Percentiles rank a stretch among this genome's conserved stretches.
Evolutionary conservation across 2,113 vertebrate species (phyloP).

Genomic region (Trichomycterus rosablanca): DNA sequence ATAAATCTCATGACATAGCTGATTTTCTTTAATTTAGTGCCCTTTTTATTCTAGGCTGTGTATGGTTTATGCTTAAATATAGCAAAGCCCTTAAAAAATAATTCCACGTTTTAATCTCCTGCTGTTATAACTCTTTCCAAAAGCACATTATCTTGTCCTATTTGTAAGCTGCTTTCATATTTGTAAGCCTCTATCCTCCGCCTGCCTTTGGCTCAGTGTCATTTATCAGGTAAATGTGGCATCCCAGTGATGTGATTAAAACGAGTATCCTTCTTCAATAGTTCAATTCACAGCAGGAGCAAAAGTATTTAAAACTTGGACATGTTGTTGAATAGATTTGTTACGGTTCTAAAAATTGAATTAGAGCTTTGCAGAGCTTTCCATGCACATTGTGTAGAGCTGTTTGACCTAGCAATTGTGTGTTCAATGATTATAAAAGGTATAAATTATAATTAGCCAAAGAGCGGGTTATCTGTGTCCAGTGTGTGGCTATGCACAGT

Average conservation of each 20-base stretch:
- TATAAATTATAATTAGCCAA: constrained; percentile 11
- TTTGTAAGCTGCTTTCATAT: too few relatives aligned
- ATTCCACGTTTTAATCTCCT: not conserved
- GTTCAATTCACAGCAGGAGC: constrained; percentile 14
- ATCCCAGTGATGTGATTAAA: constrained; percentile 13
- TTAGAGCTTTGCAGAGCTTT: not conserved
- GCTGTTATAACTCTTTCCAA: not conserved
- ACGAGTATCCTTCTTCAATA: constrained; percentile 1
- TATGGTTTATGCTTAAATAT: too few relatives aligned
- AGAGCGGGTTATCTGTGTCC: constrained; percentile 8
- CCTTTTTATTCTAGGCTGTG: too few relatives aligned
- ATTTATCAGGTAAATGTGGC: constrained; percentile 24
- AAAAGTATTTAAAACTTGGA: constrained; percentile 13
- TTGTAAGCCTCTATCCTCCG: constrained; percentile 4
- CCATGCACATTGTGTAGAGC: not conserved
- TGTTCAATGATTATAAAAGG: constrained; percentile 15
- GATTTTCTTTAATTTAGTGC: too few relatives aligned
- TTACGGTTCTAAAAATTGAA: not conserved
- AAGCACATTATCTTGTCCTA: constrained; percentile 34
- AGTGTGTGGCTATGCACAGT: not conserved
- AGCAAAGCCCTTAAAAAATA: not conserved
- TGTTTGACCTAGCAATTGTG: constrained; percentile 10
- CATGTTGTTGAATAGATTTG: not conserved
- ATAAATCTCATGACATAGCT: too few relatives aligned
- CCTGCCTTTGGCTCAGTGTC: constrained; percentile 15